Evolutionary conservation across 2,888 invertebrate species (phyloP), one percentile per base, ranked within the genome.

Genomic region (Lycaena phlaeas): DNA sequence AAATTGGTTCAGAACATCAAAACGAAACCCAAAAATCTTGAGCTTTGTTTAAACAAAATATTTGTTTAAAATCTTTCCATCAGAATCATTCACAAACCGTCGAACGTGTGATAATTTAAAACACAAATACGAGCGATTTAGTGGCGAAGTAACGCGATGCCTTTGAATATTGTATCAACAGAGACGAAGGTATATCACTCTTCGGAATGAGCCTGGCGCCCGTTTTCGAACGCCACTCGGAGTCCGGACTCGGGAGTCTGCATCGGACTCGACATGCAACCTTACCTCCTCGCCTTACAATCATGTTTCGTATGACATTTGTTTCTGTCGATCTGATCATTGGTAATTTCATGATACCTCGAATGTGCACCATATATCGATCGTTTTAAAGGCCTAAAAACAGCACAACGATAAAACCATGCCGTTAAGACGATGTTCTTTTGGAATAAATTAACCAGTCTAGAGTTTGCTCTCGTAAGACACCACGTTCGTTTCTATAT

Each of bases 221-320:
- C 64, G 61, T 58, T 68, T 65, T 68, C 64, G 71, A 71, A 74
- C 75, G n/a, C n/a, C n/a, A 72, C 45, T 64, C 64, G 60, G n/a
- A n/a, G n/a, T n/a, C n/a, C n/a, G n/a, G n/a, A 64, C 68, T 76
- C 71, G 75, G 75, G 75, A 77, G 75, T 73, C 69, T 74, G 76
- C 71, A 68, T 69, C 68, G 53, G 67, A 68, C 61, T 56, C 64
- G 56, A 74, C 75, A 74, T 63, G 64, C 62, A 61, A 60, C 68
- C 73, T 68, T 81, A 68, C 62, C 50, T 51, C 66, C 53, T 58
- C 61, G 61, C 69, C 71, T 65, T 77, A 56, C 36, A 41, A 44
- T 43, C 38, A 28, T 64, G 52, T 64, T 57, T 61, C 53, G 61
- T 50, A 46, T 46, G 49, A 46, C 48, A 49, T 52, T 56, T 52